Percentiles rank a stretch among this genome's conserved stretches.
Conservation (phyloP, 2,113 vertebrate genomes). For the Pteropus alecto region DNA sequence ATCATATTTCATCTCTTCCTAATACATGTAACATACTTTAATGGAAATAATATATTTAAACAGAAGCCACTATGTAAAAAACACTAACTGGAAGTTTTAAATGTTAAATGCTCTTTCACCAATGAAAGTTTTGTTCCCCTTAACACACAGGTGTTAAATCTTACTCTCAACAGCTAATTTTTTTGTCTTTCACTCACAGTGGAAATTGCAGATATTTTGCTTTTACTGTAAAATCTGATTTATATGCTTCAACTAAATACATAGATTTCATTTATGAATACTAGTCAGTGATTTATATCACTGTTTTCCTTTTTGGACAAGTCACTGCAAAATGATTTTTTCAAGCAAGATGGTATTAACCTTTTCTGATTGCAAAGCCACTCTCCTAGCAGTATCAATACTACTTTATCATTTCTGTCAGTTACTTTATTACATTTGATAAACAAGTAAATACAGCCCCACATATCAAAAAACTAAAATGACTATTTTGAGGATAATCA, state of each 20-base stretch:
- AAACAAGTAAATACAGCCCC: conserved; percentile 23
- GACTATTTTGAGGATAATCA: neutral
- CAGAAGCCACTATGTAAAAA: conserved; percentile 1
- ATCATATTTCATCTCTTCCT: neutral
- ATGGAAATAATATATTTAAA: neutral
- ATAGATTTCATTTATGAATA: conserved; percentile 40
- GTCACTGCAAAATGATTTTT: neutral
- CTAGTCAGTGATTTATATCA: conserved; percentile 25
- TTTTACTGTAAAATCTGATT: conserved; percentile 10
- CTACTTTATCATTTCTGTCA: neutral
- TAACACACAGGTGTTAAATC: neutral
- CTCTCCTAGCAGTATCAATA: neutral
- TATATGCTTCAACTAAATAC: conserved; percentile 1
- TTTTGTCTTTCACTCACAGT: neutral
- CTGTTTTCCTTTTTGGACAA: conserved; percentile 1
- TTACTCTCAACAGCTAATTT: conserved; percentile 42
- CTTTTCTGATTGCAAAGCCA: neutral
- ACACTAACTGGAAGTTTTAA: conserved; percentile 51
- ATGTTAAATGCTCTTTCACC: neutral
- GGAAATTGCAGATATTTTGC: neutral
- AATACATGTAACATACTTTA: neutral
- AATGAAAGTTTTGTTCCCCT: neutral
- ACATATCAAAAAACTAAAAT: neutral
- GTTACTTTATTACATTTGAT: conserved; percentile 51
- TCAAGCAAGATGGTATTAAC: neutral